These are phyloP conservation scores for Illadopsis cleaveri DNA, from an alignment of 2,113 vertebrate species.

Conservation along the genomic window DNA sequence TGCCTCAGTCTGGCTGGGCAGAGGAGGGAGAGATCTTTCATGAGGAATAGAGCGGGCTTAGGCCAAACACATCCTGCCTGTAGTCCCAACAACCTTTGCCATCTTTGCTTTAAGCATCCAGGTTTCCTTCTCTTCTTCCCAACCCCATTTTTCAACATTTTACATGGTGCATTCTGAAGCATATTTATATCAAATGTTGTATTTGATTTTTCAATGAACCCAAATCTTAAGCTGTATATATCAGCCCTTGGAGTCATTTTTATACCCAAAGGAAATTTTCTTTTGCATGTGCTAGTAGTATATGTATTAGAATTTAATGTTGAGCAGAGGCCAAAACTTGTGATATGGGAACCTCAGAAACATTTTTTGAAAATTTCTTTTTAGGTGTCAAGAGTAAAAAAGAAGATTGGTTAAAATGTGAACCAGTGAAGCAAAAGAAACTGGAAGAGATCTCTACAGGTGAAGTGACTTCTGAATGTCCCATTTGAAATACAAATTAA, in stretches of 20 bases:
- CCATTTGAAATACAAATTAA: background rate
- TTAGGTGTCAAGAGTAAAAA: conserved; percentile 81
- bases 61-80: background rate
- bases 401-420: conserved; percentile 79
- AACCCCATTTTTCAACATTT: background rate
- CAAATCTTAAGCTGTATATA: background rate
- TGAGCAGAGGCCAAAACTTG: background rate
- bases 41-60: background rate
- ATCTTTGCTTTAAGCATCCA: background rate
- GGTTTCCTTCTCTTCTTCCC: background rate
- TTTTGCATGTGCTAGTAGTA: background rate
- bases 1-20: background rate
- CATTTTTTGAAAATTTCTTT: conserved; percentile 24
- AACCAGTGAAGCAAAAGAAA: conserved; percentile 62
- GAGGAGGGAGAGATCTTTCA: background rate
- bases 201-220: background rate
- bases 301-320: background rate
- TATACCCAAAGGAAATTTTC: background rate
- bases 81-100: background rate
- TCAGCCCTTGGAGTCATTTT: background rate
- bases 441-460: conserved; percentile 55
- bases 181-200: background rate
- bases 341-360: background rate
- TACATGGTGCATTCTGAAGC: background rate
- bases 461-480: conserved; percentile 45